phyloP scores from a whole-genome alignment of 2,113 vertebrate genomes.

The Tychaedon coryphoeus region DNA sequence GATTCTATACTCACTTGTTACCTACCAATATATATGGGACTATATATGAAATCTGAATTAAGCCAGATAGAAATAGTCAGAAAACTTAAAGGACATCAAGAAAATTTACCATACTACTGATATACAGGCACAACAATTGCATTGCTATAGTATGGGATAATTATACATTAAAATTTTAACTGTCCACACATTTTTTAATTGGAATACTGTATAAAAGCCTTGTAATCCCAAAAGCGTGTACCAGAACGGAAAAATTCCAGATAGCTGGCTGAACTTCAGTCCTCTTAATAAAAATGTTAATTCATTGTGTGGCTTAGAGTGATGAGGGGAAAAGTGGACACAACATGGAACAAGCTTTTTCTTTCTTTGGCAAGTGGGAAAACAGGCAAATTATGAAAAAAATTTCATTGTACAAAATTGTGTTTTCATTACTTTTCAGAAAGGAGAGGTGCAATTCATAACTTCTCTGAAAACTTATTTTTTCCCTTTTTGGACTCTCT shows the following conservation, averaged over 20 bases:
- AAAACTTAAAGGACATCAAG: neutral
- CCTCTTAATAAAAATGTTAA: neutral
- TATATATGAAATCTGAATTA: neutral
- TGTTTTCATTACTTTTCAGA: neutral
- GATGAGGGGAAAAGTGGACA: rapidly evolving
- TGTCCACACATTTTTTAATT: neutral
- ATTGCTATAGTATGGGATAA: neutral
- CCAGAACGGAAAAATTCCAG: neutral
- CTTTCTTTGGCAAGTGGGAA: neutral
- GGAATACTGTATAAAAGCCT: neutral
- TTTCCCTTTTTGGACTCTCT: neutral
- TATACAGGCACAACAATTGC: neutral
- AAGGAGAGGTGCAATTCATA: rapidly evolving
- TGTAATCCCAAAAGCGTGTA: neutral
- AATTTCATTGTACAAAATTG: rapidly evolving
- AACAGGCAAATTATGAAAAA: neutral
- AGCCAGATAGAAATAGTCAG: neutral
- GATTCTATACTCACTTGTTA: neutral
- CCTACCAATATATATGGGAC: neutral
- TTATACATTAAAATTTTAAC: neutral
- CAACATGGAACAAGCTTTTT: neutral
- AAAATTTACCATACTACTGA: neutral
- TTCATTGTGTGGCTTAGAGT: neutral
- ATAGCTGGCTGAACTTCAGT: neutral
- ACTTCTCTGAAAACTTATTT: neutral